phyloP scores from a whole-genome alignment of 2,888 invertebrate genomes.

The Erannis defoliaria region DNA sequence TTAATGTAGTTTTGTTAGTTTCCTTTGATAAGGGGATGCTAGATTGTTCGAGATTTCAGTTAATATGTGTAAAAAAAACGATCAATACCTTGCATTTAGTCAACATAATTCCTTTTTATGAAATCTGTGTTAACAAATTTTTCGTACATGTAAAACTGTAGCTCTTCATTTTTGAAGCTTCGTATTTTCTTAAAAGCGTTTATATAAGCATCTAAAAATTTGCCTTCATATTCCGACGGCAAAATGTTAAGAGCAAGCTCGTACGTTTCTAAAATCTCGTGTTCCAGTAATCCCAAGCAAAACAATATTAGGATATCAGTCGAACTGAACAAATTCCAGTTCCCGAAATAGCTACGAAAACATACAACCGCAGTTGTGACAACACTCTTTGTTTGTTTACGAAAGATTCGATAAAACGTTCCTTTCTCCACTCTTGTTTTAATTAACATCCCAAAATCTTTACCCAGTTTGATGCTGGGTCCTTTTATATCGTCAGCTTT shows the following conservation, averaged over 20 bases:
- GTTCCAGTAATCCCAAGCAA: conserved; percentile 17
- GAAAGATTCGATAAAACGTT: conserved; percentile 28
- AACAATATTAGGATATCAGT: conserved; percentile 14
- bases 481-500: conserved; percentile 13
- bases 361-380: background rate
- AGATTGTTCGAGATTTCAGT: background rate
- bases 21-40: background rate
- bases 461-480: conserved; percentile 14
- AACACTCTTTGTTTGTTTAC: conserved; percentile 10
- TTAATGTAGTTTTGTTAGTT: background rate
- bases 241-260: conserved; percentile 26
- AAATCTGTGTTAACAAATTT: conserved; percentile 37
- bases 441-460: conserved; percentile 25
- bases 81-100: conserved; percentile 2
- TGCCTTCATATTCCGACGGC: conserved; percentile 23
- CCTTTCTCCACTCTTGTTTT: conserved; percentile 18
- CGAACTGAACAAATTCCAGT: background rate
- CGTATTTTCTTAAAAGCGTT: conserved; percentile 19
- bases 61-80: background rate
- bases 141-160: conserved; percentile 30
- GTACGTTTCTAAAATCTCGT: conserved; percentile 27
- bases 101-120: conserved; percentile 16
- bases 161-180: conserved; percentile 23
- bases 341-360: background rate
- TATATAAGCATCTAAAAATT: conserved; percentile 21